Base-by-base conservation (phyloP, 2,888 invertebrate species). In the Melieria crassipennis region DNA sequence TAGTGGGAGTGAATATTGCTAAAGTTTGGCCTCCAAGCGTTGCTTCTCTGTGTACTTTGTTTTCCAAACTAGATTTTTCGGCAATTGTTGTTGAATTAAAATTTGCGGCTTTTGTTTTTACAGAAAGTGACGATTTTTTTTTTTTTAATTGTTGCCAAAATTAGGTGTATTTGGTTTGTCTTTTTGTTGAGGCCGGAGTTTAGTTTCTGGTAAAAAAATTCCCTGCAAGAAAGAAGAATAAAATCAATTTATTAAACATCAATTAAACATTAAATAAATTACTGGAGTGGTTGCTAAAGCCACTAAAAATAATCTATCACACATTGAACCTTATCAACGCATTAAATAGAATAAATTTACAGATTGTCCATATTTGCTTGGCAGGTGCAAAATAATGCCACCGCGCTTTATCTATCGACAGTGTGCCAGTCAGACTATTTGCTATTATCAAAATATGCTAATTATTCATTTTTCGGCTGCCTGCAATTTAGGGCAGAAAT, bases 191-290 rank as follows among this genome's bases (percentile, higher is more conserved):
- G 73, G 73, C 65, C 68, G 75, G 67, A 73, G 63, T 69, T 65
- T 73, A 58, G 10, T 67, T 47, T 52, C 72, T 66, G 61, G 58
- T 61, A 58, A 61, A 66, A 72, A 67, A 74, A 72, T 73, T 78
- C 77, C 78, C 77, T 78, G 75, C 9, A 77, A 71, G 13, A 73
- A 61, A 68, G 55, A 65, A 42, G 64, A 61, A 56, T 60, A 7
- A 73, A 68, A 69, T 46, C 30, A 4, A 61, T 10, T 46, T 58
- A 60, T 52, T 56, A 11, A 45, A 45, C 13, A 43, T 52, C 9
- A 9, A 63, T 13, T 42, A 30, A 65, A 13, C 11, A 6, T 56
- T 55, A 43, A 50, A 50, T 11, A 50, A 50, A 2, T 10, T 50
- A 50, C 3, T 50, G 3, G 11, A 50, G 9, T 10, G 3, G 2